Base-by-base conservation (phyloP, 2,888 invertebrate species). In the Andrena praecox region DNA sequence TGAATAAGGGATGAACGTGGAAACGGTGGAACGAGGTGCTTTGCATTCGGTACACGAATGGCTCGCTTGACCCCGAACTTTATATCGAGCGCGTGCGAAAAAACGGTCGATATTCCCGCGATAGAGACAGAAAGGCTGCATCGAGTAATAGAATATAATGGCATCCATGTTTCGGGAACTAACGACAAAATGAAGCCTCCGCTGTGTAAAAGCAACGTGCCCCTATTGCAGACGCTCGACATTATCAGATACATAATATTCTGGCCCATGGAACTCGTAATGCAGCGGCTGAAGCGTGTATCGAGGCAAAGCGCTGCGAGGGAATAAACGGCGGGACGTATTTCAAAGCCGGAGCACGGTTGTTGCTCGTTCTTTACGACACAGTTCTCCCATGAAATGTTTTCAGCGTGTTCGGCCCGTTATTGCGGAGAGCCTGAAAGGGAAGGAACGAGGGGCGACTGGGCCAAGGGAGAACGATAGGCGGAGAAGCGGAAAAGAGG, bases 31-130 rank as follows among this genome's bases (percentile, higher is more conserved):
- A 62, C 42, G 33, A 24, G 67, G 16, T 56, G 59, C 69, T 72
- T 63, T 63, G 52, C 52, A 73, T 84, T 80, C 69, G 60, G 20
- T 54, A 48, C 59, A 20, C 60, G 66, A 52, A 59, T 54, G 54
- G 31, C 33, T 10, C 80, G 68, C 35, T 64, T 64, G 82, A 82
- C 75, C 79, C 71, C 75, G 79, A 76, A 84, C 56, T 73, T 73
- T 50, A 27, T 35, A 63, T 73, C 70, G 56, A 70, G 67, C 29
- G 12, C 24, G 24, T n/a, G 20, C 10, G 67, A 42, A 29, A 70
- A 62, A 56, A 64, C 8, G 16, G 66, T 74, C 79, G 68, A 80
- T 80, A 73, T 7, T 10, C 50, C 20, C 20, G 50, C 12, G 63
- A 78, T 66, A 77, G 50, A 71, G 64, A 74, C 6, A 27, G 27